phyloP scores from a whole-genome alignment of 2,888 invertebrate species.

The Seira ritae region DNA sequence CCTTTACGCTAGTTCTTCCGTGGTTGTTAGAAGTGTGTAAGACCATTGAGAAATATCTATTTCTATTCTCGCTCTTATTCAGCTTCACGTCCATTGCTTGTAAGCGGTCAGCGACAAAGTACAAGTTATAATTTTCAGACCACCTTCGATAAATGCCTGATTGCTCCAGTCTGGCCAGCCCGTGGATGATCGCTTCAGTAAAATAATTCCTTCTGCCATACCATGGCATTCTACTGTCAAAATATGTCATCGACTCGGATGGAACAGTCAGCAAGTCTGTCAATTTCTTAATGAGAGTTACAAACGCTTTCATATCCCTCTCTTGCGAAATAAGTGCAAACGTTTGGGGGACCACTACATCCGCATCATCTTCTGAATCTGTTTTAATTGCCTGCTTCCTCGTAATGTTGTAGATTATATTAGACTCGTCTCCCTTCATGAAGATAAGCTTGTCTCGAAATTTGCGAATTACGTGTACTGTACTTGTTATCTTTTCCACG shows the following conservation, averaged over 20 bases:
- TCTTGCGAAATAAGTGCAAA: constrained; percentile 29
- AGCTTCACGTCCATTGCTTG: neutral
- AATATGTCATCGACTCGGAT: neutral
- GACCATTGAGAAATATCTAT: neutral
- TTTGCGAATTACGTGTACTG: neutral
- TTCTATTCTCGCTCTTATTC: neutral
- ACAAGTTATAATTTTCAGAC: neutral
- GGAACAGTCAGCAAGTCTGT: constrained; percentile 3
- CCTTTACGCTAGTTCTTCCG: neutral
- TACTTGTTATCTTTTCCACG: neutral
- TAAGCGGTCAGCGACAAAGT: neutral
- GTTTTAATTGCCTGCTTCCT: neutral
- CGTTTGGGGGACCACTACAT: neutral
- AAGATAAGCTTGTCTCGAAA: constrained; percentile 5
- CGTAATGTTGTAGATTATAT: constrained; percentile 23
- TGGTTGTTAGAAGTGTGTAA: neutral
- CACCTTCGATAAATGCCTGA: constrained; percentile 27
- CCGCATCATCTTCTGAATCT: neutral
- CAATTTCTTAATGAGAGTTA: constrained; percentile 5
- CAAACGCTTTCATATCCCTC: constrained; percentile 11
- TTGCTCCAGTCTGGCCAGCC: constrained; percentile 1
- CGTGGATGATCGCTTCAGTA: neutral
- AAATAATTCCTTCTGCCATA: constrained; percentile 8
- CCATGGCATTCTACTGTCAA: constrained; percentile 21
- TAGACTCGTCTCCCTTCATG: neutral